Evolutionary conservation across 2,797 vertebrate species (phyloP).

Genomic region (Eptatretus atami): DNA sequence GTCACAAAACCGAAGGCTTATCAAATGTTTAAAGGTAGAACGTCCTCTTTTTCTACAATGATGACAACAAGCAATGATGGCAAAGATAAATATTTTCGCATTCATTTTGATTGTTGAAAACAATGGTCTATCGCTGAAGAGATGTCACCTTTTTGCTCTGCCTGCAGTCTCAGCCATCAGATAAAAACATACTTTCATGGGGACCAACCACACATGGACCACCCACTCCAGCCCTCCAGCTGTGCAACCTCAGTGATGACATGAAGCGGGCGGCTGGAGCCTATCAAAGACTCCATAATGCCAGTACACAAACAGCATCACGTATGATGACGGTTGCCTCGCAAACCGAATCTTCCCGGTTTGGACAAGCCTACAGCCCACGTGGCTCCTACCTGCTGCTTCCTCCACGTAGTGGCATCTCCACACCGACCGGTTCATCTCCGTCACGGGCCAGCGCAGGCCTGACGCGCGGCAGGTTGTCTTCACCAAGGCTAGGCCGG

Average conservation of each 20-base stretch:
- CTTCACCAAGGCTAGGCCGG: not conserved
- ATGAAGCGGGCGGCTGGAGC: not conserved
- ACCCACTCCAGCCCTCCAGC: too few relatives aligned
- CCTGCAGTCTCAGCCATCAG: too few relatives aligned
- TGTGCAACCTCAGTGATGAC: slow-evolving; percentile 1
- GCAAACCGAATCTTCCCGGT: not conserved
- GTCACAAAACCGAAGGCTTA: too few relatives aligned
- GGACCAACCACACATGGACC: too few relatives aligned
- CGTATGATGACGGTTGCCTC: not conserved
- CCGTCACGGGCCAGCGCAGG: not conserved
- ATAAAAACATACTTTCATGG: too few relatives aligned
- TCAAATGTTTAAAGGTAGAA: too few relatives aligned
- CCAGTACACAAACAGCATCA: not conserved
- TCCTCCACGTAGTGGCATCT: not conserved
- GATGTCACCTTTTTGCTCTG: too few relatives aligned
- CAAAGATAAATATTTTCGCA: too few relatives aligned
- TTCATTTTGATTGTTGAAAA: too few relatives aligned
- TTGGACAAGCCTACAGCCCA: not conserved
- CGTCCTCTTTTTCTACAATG: too few relatives aligned
- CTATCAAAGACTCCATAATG: not conserved
- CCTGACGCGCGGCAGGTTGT: not conserved
- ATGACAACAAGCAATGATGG: too few relatives aligned
- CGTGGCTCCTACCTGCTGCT: not conserved
- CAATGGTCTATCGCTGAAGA: too few relatives aligned
- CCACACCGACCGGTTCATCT: not conserved